A percentile compares a stretch with the other conserved stretches of the same genome.
Conservation (phyloP, 2,888 invertebrate species). For the Metallyticus violacea region DNA sequence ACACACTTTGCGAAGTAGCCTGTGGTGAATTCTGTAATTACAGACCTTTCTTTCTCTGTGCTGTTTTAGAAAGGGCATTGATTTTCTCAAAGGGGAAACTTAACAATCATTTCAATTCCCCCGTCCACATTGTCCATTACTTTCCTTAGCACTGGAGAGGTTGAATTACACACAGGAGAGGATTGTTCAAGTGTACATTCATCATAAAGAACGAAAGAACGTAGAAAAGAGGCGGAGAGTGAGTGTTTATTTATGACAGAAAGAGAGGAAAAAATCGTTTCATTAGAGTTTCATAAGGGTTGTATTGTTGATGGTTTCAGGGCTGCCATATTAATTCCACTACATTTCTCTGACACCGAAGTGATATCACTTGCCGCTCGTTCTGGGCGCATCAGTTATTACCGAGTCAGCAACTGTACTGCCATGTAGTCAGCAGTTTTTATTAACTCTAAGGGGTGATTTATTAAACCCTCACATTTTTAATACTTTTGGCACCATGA, state of each 20-base stretch:
- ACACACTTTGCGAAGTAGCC: neutral
- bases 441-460: too few relatives aligned
- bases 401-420: too few relatives aligned
- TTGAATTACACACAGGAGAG: neutral
- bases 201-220: neutral
- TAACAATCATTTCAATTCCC: neutral
- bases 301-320: neutral
- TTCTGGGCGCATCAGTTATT: too few relatives aligned
- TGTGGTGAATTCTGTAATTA: neutral
- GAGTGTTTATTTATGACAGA: neutral
- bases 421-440: too few relatives aligned
- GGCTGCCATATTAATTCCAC: too few relatives aligned
- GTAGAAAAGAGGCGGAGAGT: neutral
- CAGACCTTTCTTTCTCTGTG: neutral
- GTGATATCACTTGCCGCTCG: too few relatives aligned
- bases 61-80: neutral
- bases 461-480: too few relatives aligned
- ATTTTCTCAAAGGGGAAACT: neutral
- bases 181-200: neutral
- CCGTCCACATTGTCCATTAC: neutral
- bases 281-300: neutral
- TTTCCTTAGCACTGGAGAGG: neutral
- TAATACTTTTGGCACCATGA: too few relatives aligned
- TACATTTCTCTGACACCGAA: too few relatives aligned
- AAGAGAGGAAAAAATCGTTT: neutral